phyloP scores from a whole-genome alignment of 2,113 vertebrate species.

The Bos indicus region DNA sequence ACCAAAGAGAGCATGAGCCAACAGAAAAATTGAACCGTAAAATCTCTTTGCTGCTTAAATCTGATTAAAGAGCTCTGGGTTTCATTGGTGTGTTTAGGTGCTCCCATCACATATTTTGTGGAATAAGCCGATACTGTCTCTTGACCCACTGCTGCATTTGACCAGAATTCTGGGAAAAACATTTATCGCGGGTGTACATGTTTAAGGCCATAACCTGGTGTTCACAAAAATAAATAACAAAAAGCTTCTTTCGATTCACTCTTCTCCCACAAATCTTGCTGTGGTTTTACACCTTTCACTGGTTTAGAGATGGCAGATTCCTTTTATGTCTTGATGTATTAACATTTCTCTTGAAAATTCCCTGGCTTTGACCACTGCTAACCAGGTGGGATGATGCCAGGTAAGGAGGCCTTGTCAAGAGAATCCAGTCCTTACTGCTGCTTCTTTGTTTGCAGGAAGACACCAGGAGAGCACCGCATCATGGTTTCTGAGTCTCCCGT shows the following conservation, averaged over 20 bases:
- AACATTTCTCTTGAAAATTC: not conserved
- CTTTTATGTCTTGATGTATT: not conserved
- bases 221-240: not conserved
- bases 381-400: not conserved
- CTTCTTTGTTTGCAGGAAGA: not conserved
- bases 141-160: not conserved
- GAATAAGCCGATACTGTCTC: not conserved
- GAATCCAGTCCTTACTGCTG: not conserved
- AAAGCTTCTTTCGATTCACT: not conserved
- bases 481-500: not conserved
- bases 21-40: not conserved
- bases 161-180: not conserved
- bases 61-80: not conserved
- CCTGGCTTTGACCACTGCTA: not conserved
- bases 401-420: not conserved
- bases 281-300: not conserved
- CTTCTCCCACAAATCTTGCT: not conserved
- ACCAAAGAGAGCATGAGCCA: not conserved
- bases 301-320: not conserved
- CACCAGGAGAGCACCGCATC: not conserved
- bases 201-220: not conserved
- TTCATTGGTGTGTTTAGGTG: not conserved
- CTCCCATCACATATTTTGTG: not conserved
- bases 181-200: not conserved
- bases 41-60: not conserved